Conservation (phyloP, 2,113 vertebrate species). For the Brachyhypopomus occidentalis region DNA sequence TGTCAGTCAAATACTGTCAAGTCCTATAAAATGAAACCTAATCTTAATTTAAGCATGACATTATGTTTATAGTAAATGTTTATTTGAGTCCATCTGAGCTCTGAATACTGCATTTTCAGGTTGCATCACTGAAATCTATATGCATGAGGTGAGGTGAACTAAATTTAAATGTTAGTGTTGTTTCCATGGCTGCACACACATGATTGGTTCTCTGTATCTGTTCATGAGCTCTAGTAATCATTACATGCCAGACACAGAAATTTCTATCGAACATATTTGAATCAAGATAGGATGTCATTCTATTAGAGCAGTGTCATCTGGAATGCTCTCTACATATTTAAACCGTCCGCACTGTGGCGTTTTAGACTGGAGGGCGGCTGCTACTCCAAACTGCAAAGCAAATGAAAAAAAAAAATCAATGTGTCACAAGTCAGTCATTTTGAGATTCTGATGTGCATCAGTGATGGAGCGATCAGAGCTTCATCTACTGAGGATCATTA, state of each 20-base stretch:
- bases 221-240: background rate
- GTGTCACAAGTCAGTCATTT: slow-evolving; percentile 4
- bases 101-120: background rate
- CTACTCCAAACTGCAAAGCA: slow-evolving; percentile 18
- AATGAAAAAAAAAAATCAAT: slow-evolving; percentile 34
- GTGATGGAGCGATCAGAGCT: slow-evolving; percentile 4
- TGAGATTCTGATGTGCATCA: slow-evolving; percentile 16
- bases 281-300: background rate
- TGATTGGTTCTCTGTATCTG: background rate
- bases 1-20: no score
- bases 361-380: background rate
- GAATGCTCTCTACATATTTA: slow-evolving; percentile 8
- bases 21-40: background rate
- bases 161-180: background rate
- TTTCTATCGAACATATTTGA: background rate
- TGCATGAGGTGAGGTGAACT: background rate
- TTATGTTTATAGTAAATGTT: background rate
- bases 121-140: background rate
- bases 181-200: background rate
- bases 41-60: background rate
- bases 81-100: background rate
- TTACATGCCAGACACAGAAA: background rate
- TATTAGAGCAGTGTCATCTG: background rate
- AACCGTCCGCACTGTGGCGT: slow-evolving; percentile 13
- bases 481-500: slow-evolving; percentile 19